phyloP scores from a whole-genome alignment of 2,797 vertebrate species.

The Meriones psammophilus region DNA sequence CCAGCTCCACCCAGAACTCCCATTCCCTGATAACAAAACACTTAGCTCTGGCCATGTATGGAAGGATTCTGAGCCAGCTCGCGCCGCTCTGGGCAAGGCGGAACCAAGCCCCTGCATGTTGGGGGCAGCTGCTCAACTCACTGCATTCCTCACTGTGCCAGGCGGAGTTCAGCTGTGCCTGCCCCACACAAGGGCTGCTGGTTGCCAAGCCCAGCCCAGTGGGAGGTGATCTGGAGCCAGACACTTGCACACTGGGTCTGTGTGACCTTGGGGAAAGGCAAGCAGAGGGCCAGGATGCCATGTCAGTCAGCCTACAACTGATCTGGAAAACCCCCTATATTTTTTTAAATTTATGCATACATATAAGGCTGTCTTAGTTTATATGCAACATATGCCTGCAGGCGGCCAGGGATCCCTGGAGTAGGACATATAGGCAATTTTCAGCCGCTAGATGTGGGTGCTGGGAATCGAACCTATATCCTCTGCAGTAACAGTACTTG shows the following conservation, averaged over 20 bases:
- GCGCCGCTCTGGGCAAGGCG: neutral
- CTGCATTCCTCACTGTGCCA: conserved; percentile 85
- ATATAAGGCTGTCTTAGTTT: neutral
- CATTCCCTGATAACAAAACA: neutral
- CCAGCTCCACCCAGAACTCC: neutral
- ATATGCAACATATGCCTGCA: neutral
- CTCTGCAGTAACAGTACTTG: neutral
- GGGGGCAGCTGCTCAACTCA: conserved; percentile 70
- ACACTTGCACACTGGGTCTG: neutral
- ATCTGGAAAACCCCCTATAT: neutral
- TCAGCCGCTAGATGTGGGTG: neutral
- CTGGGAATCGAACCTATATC: neutral
- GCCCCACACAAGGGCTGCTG: conserved; percentile 56
- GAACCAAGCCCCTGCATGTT: conserved; percentile 5
- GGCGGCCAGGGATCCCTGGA: neutral
- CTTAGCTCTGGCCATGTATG: neutral
- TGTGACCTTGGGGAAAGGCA: conserved; percentile 4
- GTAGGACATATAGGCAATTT: neutral
- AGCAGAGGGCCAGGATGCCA: neutral
- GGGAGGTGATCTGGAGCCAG: conserved; percentile 32
- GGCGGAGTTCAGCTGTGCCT: conserved; percentile 82
- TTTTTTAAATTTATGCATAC: neutral
- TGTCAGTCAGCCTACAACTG: neutral
- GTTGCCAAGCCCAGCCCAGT: conserved; percentile 76
- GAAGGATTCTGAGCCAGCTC: neutral